Percentiles rank a stretch among this genome's conserved stretches.
These are phyloP conservation scores for Pseudopodoces humilis DNA, from an alignment of 2,113 vertebrate genomes.

Conservation along the genomic window DNA sequence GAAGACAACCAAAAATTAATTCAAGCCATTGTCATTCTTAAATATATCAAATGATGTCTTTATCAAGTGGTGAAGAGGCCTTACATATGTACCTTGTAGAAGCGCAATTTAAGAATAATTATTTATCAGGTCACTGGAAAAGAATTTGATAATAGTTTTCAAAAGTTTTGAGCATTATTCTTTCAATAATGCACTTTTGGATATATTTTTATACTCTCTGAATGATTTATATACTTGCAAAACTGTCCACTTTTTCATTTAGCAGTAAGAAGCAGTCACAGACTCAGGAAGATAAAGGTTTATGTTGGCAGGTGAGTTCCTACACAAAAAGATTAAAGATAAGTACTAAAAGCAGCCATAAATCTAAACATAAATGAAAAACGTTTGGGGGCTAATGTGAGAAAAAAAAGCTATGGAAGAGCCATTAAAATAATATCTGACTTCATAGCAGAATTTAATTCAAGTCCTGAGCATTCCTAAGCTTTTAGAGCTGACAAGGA, in stretches of 20 bases:
- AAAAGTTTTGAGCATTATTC: not conserved
- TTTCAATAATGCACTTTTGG: not conserved
- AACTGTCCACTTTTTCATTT: not conserved
- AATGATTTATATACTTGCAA: not conserved
- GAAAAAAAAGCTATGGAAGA: not conserved
- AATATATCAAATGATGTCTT: not conserved
- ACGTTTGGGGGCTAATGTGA: not conserved
- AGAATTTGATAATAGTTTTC: not conserved
- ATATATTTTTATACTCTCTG: not conserved
- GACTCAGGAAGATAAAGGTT: not conserved
- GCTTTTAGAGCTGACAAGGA: conserved; percentile 43
- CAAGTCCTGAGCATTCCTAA: not conserved
- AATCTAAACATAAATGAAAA: conserved; percentile 38
- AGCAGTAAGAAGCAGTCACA: not conserved
- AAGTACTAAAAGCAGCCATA: conserved; percentile 10
- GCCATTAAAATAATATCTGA: conserved; percentile 29
- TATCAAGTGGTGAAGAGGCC: not conserved
- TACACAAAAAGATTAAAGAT: conserved; percentile 17
- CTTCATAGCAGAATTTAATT: conserved; percentile 19
- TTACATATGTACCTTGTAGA: not conserved
- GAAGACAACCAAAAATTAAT: not conserved
- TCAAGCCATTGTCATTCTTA: not conserved
- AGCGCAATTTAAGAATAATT: not conserved
- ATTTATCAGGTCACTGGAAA: not conserved
- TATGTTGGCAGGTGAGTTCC: conserved; percentile 27